Conservation (phyloP, 2,113 vertebrate species). For the Lontra canadensis region DNA sequence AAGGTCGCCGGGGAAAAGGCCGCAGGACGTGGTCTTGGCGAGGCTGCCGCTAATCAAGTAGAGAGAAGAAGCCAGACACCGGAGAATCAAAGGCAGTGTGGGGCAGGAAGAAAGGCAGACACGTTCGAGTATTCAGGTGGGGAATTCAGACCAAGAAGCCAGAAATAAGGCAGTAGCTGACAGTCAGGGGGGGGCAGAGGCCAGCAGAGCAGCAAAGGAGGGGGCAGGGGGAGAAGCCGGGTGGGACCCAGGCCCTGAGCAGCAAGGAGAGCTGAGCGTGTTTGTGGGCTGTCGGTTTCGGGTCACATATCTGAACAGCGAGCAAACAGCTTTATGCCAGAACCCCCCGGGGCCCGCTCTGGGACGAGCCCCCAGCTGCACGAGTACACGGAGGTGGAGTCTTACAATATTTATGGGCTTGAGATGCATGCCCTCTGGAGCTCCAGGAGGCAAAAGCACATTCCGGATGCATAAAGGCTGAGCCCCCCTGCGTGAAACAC, state of each 20-base stretch:
- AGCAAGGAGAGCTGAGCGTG: background rate
- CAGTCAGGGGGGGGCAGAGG: background rate
- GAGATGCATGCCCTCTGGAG: constrained; percentile 53
- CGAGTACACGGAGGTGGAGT: constrained; percentile 17
- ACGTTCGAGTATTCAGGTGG: background rate
- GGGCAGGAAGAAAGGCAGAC: background rate
- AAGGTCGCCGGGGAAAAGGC: background rate
- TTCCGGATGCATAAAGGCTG: constrained; percentile 46
- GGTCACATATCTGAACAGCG: constrained; percentile 51
- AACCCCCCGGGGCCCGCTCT: constrained; percentile 52
- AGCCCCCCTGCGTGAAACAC: background rate
- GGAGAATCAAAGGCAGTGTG: background rate
- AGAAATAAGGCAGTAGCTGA: background rate
- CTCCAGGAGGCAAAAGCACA: constrained; percentile 33
- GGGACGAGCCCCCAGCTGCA: constrained; percentile 53
- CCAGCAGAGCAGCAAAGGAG: constrained; percentile 9
- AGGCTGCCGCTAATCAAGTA: background rate
- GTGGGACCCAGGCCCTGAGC: background rate
- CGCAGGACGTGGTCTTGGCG: background rate
- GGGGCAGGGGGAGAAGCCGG: background rate
- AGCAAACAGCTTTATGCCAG: constrained; percentile 41
- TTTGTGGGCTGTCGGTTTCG: constrained; percentile 47
- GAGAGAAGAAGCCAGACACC: background rate
- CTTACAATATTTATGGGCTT: constrained; percentile 67
- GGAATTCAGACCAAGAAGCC: background rate